Conservation (phyloP, 2,888 invertebrate genomes). For the Cheilosia grossa region DNA sequence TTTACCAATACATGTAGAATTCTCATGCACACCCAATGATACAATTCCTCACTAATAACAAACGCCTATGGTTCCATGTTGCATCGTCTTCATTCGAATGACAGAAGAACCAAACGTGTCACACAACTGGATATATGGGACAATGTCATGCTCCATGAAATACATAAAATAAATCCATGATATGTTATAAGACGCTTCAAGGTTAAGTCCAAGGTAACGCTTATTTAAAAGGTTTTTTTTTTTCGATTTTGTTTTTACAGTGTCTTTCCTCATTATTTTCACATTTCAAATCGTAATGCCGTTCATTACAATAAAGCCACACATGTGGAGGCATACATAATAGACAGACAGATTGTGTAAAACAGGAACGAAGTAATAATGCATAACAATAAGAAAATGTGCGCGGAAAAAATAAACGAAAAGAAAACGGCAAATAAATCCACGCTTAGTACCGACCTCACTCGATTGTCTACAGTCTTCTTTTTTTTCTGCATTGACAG, state of each 20-base stretch:
- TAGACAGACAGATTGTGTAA: conserved; percentile 50
- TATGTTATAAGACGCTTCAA: conserved; percentile 44
- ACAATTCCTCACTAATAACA: too few relatives aligned
- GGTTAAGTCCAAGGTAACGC: conserved; percentile 60
- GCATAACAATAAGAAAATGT: conserved; percentile 14
- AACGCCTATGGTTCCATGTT: too few relatives aligned
- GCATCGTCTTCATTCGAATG: too few relatives aligned
- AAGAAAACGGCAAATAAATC: conserved; percentile 40
- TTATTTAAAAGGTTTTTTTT: conserved; percentile 23
- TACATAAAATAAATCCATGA: conserved; percentile 13
- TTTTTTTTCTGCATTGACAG: conserved; percentile 3
- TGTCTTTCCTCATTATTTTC: conserved; percentile 44
- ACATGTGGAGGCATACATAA: conserved; percentile 32
- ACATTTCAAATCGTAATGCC: conserved; percentile 30
- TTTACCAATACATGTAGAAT: not conserved
- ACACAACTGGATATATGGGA: conserved; percentile 17
- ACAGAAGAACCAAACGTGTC: not conserved
- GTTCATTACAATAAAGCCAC: not conserved
- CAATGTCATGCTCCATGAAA: conserved; percentile 13
- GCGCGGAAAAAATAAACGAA: not conserved
- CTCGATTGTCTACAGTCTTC: not conserved
- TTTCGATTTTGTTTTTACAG: conserved; percentile 26
- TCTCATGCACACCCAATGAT: too few relatives aligned
- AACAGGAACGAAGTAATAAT: conserved; percentile 62
- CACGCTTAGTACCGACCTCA: conserved; percentile 13